These are phyloP conservation scores for Geodia barretti DNA, from an alignment of 37 sponge, comb jelly and placozoan genomes.

Conservation along the genomic window DNA sequence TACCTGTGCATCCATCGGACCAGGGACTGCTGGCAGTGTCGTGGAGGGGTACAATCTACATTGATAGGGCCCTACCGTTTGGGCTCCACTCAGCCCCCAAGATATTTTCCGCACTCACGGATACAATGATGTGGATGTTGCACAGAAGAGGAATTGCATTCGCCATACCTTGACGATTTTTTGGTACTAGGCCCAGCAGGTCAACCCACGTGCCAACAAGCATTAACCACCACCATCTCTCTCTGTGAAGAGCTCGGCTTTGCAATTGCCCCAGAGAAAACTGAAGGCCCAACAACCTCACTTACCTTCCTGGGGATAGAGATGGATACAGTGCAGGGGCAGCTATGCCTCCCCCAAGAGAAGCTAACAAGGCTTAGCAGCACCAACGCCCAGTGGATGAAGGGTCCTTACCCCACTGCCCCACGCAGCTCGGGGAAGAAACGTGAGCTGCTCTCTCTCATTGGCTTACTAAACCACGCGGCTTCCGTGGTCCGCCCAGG, in stretches of 20 bases:
- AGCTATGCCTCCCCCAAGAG: constrained; percentile 1
- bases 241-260: background rate
- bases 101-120: background rate
- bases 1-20: too few relatives aligned
- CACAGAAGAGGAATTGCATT: background rate
- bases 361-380: background rate
- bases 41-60: too few relatives aligned
- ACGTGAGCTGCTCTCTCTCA: constrained; percentile 4
- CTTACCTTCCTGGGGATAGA: constrained; percentile 24
- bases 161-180: constrained; percentile 12
- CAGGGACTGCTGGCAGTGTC: too few relatives aligned
- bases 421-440: constrained; percentile 8
- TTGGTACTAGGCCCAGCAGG: constrained; percentile 5
- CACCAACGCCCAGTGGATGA: background rate
- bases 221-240: background rate
- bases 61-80: too few relatives aligned
- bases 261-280: constrained; percentile 14
- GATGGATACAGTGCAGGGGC: background rate
- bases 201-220: background rate
- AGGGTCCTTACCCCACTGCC: background rate
- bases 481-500: constrained; percentile 17
- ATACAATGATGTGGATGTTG: background rate
- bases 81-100: too few relatives aligned
- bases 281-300: constrained; percentile 13
- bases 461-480: constrained; percentile 21